These are phyloP conservation scores for Aphelenchoides avenae DNA, from an alignment of 1,140 invertebrate genomes.

Conservation along the genomic window DNA sequence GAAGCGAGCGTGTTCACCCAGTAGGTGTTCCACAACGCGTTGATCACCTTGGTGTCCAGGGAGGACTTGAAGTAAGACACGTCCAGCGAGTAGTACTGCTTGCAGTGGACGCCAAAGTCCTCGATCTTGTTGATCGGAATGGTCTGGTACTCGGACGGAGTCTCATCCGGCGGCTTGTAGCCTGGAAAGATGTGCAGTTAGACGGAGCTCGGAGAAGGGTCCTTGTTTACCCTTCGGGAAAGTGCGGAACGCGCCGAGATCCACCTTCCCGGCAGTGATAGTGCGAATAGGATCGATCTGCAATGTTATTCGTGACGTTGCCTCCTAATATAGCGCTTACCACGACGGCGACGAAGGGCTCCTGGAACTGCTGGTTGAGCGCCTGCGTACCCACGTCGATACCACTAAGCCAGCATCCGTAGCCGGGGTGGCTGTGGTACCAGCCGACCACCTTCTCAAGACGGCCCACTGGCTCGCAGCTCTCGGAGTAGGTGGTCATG, in stretches of 20 bases:
- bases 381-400: conserved; percentile 99
- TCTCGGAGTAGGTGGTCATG: conserved; percentile 96
- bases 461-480: conserved; percentile 78
- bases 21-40: conserved; percentile 42
- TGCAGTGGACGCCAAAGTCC: conserved; percentile 99
- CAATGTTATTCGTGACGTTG: conserved; percentile 26
- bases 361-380: conserved; percentile 98
- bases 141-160: conserved; percentile 96
- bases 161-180: conserved; percentile 91
- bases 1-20: conserved; percentile 38
- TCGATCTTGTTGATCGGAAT: conserved; percentile 99
- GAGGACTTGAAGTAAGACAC: conserved; percentile 87
- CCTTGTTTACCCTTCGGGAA: conserved; percentile 79
- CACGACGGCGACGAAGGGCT: conserved; percentile 99
- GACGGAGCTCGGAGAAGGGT: too few species aligned
- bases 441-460: conserved; percentile 77
- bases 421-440: conserved; percentile 99
- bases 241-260: conserved; percentile 93
- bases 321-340: conserved; percentile 46
- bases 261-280: conserved; percentile 97
- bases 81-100: conserved; percentile 95
- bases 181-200: too few species aligned
- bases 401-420: conserved; percentile 97
- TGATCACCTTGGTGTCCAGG: conserved; percentile 36
- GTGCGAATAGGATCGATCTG: conserved; percentile 93